phyloP scores from a whole-genome alignment of 1,140 invertebrate species.

The Solenopsis fugax region DNA sequence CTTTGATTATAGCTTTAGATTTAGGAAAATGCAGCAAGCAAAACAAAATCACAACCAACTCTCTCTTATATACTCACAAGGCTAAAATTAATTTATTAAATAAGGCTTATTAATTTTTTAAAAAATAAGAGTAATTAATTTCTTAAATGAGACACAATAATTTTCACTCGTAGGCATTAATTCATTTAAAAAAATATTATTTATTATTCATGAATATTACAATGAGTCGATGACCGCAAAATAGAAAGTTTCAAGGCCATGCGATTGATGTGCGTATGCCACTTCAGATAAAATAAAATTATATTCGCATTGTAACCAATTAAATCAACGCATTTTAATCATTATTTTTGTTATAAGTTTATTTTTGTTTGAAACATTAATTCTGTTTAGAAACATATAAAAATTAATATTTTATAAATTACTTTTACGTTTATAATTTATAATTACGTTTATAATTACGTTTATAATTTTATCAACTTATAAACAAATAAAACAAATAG shows the following conservation, averaged over 20 bases:
- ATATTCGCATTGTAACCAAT: not conserved
- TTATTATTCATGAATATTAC: no score
- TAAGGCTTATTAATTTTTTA: not conserved
- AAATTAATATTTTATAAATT: not conserved
- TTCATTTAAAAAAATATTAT: no score
- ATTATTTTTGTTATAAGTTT: not conserved
- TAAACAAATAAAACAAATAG: no score
- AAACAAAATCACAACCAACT: not conserved
- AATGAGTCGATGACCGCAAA: not conserved
- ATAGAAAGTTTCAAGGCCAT: not conserved
- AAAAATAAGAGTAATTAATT: not conserved
- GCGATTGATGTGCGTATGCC: not conserved
- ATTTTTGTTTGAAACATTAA: no score
- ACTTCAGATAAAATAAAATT: not conserved
- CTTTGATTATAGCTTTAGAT: not conserved
- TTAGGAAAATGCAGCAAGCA: not conserved
- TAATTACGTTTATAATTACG: no score
- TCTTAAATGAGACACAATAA: no score
- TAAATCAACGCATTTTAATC: not conserved
- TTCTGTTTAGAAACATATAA: not conserved
- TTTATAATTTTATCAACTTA: no score
- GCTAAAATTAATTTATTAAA: not conserved
- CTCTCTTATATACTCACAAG: not conserved
- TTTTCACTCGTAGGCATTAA: no score
- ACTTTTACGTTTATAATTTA: no score